Evolutionary conservation across 1,140 invertebrate genomes (phyloP), one percentile per base, ranked within the genome.

Genomic region (Helicoverpa zea): DNA sequence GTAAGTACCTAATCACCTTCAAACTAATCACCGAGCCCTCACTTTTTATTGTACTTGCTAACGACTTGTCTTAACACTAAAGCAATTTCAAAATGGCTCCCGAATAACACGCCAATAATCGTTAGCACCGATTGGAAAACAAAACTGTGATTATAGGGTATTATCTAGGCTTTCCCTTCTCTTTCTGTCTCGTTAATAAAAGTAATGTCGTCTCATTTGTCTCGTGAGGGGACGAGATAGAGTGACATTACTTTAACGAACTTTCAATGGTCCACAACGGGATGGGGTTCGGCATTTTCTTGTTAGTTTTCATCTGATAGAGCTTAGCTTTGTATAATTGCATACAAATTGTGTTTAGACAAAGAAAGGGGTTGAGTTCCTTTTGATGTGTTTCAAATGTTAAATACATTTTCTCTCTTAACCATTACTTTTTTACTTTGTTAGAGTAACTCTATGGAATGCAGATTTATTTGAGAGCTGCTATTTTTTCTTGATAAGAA

Each of bases 91-190:
- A 91, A 93, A 92, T 92, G 90, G 93, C 89, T 85, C 87, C 91
- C 91, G 90, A 95, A 95, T 94, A 95, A 95, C 94, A 95, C 90
- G 93, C 94, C 94, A 95, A 95, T 95, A 95, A 95, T 94, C 94
- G 95, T 95, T 95, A 94, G 90, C 90, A 91, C 90, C 94, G 94
- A 95, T 95, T 95, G 95, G 95, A 95, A 95, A 95, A 95, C 95
- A 95, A 95, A 95, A 95, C 91, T 95, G 94, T 95, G 95, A 95
- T 95, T 95, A 95, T 93, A 90, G 84, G 92, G 92, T 87, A 94
- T 94, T 94, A 95, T 92, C 90, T 88, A 74, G 23, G 58, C 30
- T 86, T 72, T 76, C 81, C 81, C 56, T 70, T 91, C 91, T 74
- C 88, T 86, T 81, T 93, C 79, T 75, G 58, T 61, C 86, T 54